Percentiles rank a stretch among this genome's conserved stretches.
These are phyloP conservation scores for Eunapius fragilis DNA, from an alignment of 37 sponge, comb jelly and placozoan species.

Conservation along the genomic window DNA sequence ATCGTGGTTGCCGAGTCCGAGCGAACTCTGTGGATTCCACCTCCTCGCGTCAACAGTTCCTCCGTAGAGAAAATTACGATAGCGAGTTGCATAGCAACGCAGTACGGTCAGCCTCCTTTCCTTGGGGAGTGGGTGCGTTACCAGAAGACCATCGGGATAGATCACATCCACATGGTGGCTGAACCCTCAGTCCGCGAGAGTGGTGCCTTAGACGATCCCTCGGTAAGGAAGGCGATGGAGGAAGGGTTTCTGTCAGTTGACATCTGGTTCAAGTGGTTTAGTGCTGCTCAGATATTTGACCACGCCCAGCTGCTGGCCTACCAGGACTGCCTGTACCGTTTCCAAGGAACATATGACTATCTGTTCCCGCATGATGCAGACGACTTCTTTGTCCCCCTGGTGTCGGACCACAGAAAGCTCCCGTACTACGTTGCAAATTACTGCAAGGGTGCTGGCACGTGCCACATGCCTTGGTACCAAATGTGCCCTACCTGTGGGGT, in stretches of 20 bases:
- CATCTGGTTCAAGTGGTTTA: constrained; percentile 23
- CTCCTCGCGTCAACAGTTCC: background rate
- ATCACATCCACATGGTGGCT: constrained; percentile 6
- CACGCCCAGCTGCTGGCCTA: constrained; percentile 28
- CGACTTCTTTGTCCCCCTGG: constrained; percentile 39
- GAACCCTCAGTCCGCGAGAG: background rate
- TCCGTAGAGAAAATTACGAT: background rate
- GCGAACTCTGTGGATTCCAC: background rate
- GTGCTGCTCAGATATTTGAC: constrained; percentile 4
- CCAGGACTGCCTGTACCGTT: constrained; percentile 41
- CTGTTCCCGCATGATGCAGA: constrained; percentile 30
- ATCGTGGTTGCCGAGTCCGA: constrained; percentile 8
- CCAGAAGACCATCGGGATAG: constrained; percentile 1
- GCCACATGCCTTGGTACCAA: constrained; percentile 24
- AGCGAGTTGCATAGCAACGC: background rate
- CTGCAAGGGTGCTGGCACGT: constrained; percentile 4
- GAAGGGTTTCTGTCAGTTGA: constrained; percentile 30
- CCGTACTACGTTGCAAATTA: constrained; percentile 30
- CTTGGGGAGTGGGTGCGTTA: constrained; percentile 1
- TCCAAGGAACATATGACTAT: constrained; percentile 29
- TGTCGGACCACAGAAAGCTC: background rate
- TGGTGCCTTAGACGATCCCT: background rate
- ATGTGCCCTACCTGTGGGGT: constrained; percentile 27
- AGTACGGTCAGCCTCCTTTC: constrained; percentile 3
- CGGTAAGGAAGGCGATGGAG: background rate